Percentiles rank a stretch among this genome's conserved stretches.
Evolutionary conservation across 2,797 vertebrate species (phyloP).

Genomic region (Periophthalmus magnuspinnatus): DNA sequence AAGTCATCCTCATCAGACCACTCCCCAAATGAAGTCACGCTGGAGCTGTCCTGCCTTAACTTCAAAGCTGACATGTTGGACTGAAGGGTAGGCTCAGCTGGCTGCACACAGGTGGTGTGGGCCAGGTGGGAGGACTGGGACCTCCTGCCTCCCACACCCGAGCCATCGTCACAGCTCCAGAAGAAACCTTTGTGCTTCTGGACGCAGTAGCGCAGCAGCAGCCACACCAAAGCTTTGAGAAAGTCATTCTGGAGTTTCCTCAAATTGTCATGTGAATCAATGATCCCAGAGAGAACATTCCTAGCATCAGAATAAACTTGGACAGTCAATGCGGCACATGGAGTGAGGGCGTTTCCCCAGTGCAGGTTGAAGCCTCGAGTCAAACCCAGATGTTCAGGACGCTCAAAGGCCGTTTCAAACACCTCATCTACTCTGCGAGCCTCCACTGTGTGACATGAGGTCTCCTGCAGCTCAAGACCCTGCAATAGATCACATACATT

Average conservation of each 20-base stretch:
- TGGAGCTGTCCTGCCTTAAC: constrained; percentile 80
- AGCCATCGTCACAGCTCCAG: constrained; percentile 63
- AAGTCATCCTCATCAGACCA: constrained; percentile 92
- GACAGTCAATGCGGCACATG: constrained; percentile 86
- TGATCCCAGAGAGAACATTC: constrained; percentile 92
- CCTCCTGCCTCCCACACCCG: constrained; percentile 61
- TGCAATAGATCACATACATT: constrained; percentile 55
- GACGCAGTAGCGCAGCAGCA: constrained; percentile 87
- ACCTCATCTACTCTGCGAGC: constrained; percentile 93
- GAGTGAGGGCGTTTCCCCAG: constrained; percentile 90
- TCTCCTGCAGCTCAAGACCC: constrained; percentile 97
- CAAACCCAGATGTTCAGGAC: constrained; percentile 77
- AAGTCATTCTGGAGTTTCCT: constrained; percentile 92
- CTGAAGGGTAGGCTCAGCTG: constrained; percentile 63
- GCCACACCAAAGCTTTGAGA: constrained; percentile 90
- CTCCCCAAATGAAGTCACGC: constrained; percentile 84
- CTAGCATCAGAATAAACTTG: constrained; percentile 91
- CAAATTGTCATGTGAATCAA: constrained; percentile 93
- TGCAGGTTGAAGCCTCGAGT: constrained; percentile 85
- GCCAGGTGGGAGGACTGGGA: constrained; percentile 73
- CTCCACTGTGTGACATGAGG: constrained; percentile 95
- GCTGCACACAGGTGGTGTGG: constrained; percentile 62
- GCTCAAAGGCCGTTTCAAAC: constrained; percentile 90
- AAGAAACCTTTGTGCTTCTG: constrained; percentile 74
- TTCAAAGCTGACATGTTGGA: constrained; percentile 67